Conservation (phyloP, 2,888 invertebrate genomes). For the Zaprionus obscuricornis region DNA sequence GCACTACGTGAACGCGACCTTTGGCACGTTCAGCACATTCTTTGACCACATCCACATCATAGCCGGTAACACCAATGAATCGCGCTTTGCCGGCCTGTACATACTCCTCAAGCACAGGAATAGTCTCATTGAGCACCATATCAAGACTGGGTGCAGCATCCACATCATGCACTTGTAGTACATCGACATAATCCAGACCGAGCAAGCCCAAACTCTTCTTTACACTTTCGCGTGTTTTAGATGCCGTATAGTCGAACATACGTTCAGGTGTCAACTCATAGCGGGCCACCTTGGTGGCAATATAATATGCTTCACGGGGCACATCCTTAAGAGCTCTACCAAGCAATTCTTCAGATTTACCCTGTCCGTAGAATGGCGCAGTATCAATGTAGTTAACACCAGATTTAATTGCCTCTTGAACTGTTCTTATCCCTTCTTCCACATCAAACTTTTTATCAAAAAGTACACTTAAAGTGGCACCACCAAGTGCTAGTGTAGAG, state of each 20-base stretch:
- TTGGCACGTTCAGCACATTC: conserved; percentile 88
- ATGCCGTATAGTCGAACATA: conserved; percentile 93
- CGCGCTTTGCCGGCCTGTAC: conserved; percentile 89
- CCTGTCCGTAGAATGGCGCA: conserved; percentile 96
- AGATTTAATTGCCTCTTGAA: conserved; percentile 88
- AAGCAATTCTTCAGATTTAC: conserved; percentile 91
- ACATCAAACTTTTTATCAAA: conserved; percentile 87
- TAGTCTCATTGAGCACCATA: conserved; percentile 91
- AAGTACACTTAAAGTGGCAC: conserved; percentile 89
- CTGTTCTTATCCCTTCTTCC: conserved; percentile 86
- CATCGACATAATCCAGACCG: conserved; percentile 92
- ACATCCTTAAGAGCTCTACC: conserved; percentile 92
- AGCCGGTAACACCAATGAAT: conserved; percentile 94
- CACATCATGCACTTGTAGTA: conserved; percentile 96
- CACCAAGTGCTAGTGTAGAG: conserved; percentile 90
- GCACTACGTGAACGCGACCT: no score
- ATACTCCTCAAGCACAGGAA: conserved; percentile 91
- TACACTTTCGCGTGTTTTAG: conserved; percentile 89
- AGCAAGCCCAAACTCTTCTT: conserved; percentile 89
- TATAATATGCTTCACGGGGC: conserved; percentile 91
- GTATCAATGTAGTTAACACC: conserved; percentile 97
- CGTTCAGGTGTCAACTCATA: conserved; percentile 88
- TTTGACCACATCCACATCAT: conserved; percentile 89
- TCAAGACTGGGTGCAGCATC: conserved; percentile 93
- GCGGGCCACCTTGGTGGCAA: conserved; percentile 95